Evolutionary conservation across 2,113 vertebrate genomes (phyloP).

Genomic region (Bombycilla garrulus): DNA sequence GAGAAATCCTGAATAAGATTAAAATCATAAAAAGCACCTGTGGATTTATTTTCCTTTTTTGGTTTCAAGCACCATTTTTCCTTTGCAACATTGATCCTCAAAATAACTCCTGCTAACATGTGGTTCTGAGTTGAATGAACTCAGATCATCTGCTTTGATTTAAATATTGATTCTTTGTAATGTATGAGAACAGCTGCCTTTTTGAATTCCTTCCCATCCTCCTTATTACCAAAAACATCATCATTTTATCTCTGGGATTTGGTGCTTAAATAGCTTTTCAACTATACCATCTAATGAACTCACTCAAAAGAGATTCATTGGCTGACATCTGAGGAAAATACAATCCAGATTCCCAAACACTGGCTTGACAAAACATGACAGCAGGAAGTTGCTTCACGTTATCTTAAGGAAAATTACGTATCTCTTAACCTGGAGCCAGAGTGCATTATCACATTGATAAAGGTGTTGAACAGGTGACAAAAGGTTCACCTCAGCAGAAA

Average conservation of each 20-base stretch:
- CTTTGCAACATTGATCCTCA: not conserved
- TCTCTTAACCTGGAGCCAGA: not conserved
- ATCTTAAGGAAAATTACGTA: not conserved
- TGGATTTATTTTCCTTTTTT: not conserved
- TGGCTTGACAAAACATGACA: not conserved
- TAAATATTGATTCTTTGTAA: conserved; percentile 40
- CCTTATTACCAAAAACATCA: not conserved
- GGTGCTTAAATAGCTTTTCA: conserved; percentile 16
- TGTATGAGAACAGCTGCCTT: conserved; percentile 27
- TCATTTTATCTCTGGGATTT: not conserved
- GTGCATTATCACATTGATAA: not conserved
- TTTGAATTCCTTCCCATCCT: conserved; percentile 8
- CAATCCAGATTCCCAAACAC: not conserved
- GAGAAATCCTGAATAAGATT: not conserved
- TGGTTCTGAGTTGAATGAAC: not conserved
- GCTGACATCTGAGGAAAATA: not conserved
- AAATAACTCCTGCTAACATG: not conserved
- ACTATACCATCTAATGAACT: not conserved
- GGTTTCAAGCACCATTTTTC: not conserved
- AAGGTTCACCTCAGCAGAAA: not conserved
- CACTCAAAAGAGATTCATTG: not conserved
- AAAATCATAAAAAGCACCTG: not conserved
- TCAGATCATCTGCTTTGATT: conserved; percentile 23
- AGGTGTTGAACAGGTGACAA: not conserved
- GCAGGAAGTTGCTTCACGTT: not conserved